Conservation (phyloP, 2,113 vertebrate genomes). For the Tenrec ecaudatus region DNA sequence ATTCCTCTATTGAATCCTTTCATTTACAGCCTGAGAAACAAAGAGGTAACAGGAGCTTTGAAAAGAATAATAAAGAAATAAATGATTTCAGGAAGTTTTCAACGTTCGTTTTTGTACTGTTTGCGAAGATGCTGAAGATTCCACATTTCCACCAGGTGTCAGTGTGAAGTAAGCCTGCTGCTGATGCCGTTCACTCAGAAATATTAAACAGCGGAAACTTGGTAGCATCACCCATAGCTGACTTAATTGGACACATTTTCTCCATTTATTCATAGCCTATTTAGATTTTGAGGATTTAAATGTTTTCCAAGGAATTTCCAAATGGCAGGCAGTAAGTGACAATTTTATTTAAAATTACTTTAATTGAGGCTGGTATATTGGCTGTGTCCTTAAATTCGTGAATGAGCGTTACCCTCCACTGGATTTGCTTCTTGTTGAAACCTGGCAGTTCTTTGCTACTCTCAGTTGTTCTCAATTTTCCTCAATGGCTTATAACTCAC, state of each 20-base stretch:
- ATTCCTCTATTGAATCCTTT: constrained; percentile 18
- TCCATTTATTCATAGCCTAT: neutral
- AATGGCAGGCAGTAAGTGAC: neutral
- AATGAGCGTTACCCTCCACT: neutral
- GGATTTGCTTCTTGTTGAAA: neutral
- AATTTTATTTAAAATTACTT: neutral
- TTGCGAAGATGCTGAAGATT: neutral
- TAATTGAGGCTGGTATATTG: neutral
- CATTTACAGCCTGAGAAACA: constrained; percentile 49
- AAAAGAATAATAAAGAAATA: constrained; percentile 60
- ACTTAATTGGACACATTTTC: neutral
- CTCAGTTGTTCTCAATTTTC: neutral
- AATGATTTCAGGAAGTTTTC: neutral
- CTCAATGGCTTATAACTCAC: neutral
- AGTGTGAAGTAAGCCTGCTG: neutral
- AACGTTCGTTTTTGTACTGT: neutral
- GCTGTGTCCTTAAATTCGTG: neutral
- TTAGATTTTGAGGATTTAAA: neutral
- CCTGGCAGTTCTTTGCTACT: neutral
- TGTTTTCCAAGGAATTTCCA: neutral
- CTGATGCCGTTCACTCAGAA: neutral
- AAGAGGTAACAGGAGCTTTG: neutral
- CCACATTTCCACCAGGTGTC: neutral
- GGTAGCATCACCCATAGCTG: neutral
- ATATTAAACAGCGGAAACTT: neutral